These are phyloP conservation scores for Diaphora mendica DNA, from an alignment of 2,888 invertebrate genomes.

Conservation along the genomic window DNA sequence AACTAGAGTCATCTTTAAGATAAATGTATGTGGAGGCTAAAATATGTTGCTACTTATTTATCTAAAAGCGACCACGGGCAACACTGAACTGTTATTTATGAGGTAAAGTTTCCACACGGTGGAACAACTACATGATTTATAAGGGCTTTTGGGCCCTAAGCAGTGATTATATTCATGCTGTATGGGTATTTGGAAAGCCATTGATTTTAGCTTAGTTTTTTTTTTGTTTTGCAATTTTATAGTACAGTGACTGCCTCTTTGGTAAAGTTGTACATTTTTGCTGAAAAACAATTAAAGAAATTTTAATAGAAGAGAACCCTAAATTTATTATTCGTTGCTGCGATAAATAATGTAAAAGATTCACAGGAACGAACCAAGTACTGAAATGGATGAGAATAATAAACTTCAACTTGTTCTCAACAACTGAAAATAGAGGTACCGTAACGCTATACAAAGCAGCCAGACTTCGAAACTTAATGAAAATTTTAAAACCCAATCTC, in stretches of 20 bases:
- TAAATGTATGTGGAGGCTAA: conserved; percentile 37
- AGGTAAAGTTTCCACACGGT: conserved; percentile 67
- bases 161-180: conserved; percentile 34
- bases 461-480: conserved; percentile 47
- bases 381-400: conserved; percentile 29
- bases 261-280: background rate
- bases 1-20: conserved; percentile 42
- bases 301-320: background rate
- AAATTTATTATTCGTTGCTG: conserved; percentile 11
- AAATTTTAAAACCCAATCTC: conserved; percentile 51
- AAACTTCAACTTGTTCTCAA: conserved; percentile 40
- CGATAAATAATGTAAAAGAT: conserved; percentile 23
- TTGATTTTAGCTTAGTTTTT: background rate
- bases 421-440: conserved; percentile 39
- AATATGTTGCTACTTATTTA: conserved; percentile 59
- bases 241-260: background rate
- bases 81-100: conserved; percentile 69
- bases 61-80: conserved; percentile 59
- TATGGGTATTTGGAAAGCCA: conserved; percentile 16
- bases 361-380: conserved; percentile 15
- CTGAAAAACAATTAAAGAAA: background rate
- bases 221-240: background rate
- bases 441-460: conserved; percentile 31
- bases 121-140: conserved; percentile 67
- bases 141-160: conserved; percentile 54